phyloP scores from a whole-genome alignment of 2,113 vertebrate species.

The Catharus fuscescens region DNA sequence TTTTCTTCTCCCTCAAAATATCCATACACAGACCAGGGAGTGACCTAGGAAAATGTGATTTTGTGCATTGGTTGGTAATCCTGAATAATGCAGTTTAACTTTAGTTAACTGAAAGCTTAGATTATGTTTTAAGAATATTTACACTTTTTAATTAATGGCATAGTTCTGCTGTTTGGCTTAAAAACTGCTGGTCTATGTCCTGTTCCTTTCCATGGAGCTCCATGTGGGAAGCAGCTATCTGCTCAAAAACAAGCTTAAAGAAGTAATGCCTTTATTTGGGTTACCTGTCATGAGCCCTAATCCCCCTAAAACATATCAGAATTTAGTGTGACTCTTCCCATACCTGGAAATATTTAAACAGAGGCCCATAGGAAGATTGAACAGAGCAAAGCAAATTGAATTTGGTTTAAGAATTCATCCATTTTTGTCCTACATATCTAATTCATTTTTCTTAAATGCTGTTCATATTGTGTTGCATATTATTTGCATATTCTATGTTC shows the following conservation, averaged over 20 bases:
- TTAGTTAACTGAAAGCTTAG: neutral
- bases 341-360: slow-evolving; percentile 13
- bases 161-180: neutral
- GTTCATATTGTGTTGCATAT: slow-evolving; percentile 60
- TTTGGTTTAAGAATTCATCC: slow-evolving; percentile 49
- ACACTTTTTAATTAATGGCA: neutral
- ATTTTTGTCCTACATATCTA: slow-evolving; percentile 51
- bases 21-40: neutral
- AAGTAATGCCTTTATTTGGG: neutral
- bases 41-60: neutral
- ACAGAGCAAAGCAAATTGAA: slow-evolving; percentile 34
- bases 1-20: neutral
- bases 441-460: slow-evolving; percentile 57
- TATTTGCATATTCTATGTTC: slow-evolving; percentile 60
- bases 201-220: neutral
- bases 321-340: neutral
- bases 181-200: neutral
- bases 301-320: neutral
- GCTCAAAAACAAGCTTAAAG: neutral
- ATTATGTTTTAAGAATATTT: neutral
- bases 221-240: neutral
- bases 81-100: neutral
- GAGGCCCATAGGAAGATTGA: neutral
- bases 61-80: neutral
- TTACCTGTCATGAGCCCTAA: neutral